Evolutionary conservation across 2,888 invertebrate genomes (phyloP), one percentile per base, ranked within the genome.

Genomic region (Ectemnius lituratus): DNA sequence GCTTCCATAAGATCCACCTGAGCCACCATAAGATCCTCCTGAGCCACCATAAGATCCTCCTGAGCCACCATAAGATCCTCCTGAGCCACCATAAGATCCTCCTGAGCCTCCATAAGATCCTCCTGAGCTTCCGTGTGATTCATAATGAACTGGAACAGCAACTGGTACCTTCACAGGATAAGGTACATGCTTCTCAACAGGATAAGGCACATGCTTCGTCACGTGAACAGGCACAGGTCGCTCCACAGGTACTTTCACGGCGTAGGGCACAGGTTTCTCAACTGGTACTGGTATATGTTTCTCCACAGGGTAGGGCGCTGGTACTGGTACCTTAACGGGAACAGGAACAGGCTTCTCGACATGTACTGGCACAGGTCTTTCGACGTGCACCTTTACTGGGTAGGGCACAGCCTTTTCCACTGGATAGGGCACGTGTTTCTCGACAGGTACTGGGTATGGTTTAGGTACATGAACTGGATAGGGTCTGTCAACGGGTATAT

Each of bases 281-380:
- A 91, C 88, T 2, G 90, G 88, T 4, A 76, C 74, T 2, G 90
- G 90, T 3, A 91, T 86, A 14, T 82, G 88, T 64, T 87, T 87
- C 63, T 87, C 87, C 2, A 91, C 88, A 0, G 87, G 89, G 66
- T 87, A 88, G 2, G 87, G 88, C 8, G 86, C 89, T 0, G 91
- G 90, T 23, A 88, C 87, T 0, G 80, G 87, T 52, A 88, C 84
- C 70, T 96, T 95, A 5, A 96, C 95, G 62, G 92, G 93, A 84
- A 94, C 94, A 37, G 96, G 96, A 79, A 96, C 95, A 52, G 94
- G 95, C 88, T 96, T 96, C 76, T 95, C 95, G 2, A 96, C 95
- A 76, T 95, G 94, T 16, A 95, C 94, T 6, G 95, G 95, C 4
- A 95, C 93, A 57, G 94, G 96, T 86, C 94, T 93, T 60, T 95